These are phyloP conservation scores for Henricia sp. DNA, from an alignment of 53 echinoderm and acorn worm genomes.

Conservation along the genomic window DNA sequence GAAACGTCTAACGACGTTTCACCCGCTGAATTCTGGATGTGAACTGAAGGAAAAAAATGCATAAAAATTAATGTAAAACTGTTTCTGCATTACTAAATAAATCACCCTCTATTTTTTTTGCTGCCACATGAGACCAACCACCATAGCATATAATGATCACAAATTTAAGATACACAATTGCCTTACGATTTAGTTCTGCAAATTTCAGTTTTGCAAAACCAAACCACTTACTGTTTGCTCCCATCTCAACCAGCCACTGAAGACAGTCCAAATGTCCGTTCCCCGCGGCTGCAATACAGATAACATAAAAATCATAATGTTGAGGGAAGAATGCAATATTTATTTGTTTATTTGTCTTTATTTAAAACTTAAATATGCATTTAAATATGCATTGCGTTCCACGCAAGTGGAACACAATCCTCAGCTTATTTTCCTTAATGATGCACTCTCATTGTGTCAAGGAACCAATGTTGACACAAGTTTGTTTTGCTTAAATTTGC, in stretches of 20 bases:
- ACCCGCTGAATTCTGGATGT: constrained; percentile 88
- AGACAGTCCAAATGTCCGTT: constrained; percentile 92
- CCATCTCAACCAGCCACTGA: constrained; percentile 99
- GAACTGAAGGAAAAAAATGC: constrained; percentile 67
- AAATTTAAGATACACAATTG: neutral
- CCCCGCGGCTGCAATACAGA: constrained; percentile 82
- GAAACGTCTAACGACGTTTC: constrained; percentile 96
- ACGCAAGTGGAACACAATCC: too few species aligned
- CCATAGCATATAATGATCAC: neutral
- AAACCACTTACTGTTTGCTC: constrained; percentile 89
- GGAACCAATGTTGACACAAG: too few species aligned
- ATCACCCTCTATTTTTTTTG: neutral
- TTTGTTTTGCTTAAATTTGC: too few species aligned
- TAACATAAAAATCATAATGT: neutral
- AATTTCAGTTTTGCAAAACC: neutral
- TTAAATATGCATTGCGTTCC: too few species aligned
- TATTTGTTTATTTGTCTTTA: too few species aligned
- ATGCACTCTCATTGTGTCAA: too few species aligned
- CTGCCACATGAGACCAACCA: too few species aligned
- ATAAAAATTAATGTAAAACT: too few species aligned
- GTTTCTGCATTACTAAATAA: neutral
- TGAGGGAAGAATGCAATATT: too few species aligned
- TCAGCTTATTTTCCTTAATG: too few species aligned
- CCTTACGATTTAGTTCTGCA: neutral
- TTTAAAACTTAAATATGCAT: too few species aligned